These are phyloP conservation scores for Platichthys flesus DNA, from an alignment of 2,113 vertebrate species.

Conservation along the genomic window DNA sequence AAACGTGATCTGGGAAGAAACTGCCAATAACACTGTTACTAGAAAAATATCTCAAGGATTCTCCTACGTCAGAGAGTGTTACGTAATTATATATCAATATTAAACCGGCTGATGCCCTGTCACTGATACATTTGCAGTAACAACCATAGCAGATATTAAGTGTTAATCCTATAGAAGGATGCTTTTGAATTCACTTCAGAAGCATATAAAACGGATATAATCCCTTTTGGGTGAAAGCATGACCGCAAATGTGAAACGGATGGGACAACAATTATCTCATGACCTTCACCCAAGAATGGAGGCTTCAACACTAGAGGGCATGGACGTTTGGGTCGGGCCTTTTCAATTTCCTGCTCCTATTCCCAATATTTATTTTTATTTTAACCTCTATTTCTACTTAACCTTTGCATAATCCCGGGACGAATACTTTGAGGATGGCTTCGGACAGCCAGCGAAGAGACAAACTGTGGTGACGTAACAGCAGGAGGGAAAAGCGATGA, in stretches of 20 bases:
- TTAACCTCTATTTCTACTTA: slow-evolving; percentile 53
- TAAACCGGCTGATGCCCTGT: too few species aligned
- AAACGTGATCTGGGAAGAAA: neutral
- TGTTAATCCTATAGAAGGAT: too few species aligned
- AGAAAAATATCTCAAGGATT: neutral
- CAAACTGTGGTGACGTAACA: neutral
- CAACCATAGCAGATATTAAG: too few species aligned
- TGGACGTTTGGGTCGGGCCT: slow-evolving; percentile 21
- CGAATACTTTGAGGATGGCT: slow-evolving; percentile 17
- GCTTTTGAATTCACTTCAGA: neutral
- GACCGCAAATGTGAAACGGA: neutral
- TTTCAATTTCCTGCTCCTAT: slow-evolving; percentile 66
- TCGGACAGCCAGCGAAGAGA: slow-evolving; percentile 20
- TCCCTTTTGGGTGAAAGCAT: neutral
- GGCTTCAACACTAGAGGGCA: slow-evolving; percentile 7
- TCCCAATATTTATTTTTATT: slow-evolving; percentile 52
- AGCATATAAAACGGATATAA: neutral
- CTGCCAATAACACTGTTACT: neutral
- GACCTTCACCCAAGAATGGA: slow-evolving; percentile 22
- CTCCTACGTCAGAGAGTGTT: neutral
- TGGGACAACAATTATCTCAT: slow-evolving; percentile 15
- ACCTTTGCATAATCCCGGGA: slow-evolving; percentile 47
- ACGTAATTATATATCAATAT: neutral
- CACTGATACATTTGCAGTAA: too few species aligned
- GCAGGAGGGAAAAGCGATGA: neutral